Base-by-base conservation (phyloP, 2,113 vertebrate genomes). In the Scatophagus argus region DNA sequence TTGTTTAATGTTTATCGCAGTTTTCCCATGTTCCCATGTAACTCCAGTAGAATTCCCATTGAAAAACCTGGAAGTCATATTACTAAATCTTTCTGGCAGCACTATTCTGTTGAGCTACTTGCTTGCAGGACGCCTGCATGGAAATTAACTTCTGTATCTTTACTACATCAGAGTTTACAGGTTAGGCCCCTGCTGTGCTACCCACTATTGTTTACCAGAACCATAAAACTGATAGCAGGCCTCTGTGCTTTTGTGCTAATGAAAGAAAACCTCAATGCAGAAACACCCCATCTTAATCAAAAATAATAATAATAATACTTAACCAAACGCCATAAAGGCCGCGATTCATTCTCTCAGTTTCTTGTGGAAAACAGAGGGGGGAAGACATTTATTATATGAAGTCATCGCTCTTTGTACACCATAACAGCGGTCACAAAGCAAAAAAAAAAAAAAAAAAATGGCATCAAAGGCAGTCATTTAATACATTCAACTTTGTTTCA, bases 351-450 rank as follows among this genome's bases (percentile, higher is more conserved):
- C 83, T 82, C 70, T 87, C 32, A 81, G 90, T 92, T 93, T 87
- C 82, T 88, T 49, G 86, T 74, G 74, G 74, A 79, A 88, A 90
- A 88, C 85, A 91, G 86, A 88, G 79, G 65, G 79, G 82, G 89
- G 90, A 87, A 92, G 88, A 85, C 87, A 92, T 94, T 91, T 87
- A 92, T 93, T 88, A 93, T 79, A 86, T 93, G 90, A 93, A 92
- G 91, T 95, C 92, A 92, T 83, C 70, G 79, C 77, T 83, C 88
- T 93, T 88, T 91, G 84, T 86, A 55, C 58, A 61, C 80, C 31
- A 59, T 56, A 87, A 83, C 79, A 83, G 78, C 72, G 47, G 83
- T 61, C 86, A 89, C 87, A 89, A 90, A 88, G 79, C 67, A 84
- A 77, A 83, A 77, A 84, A 77, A 83, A 77, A n/a, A n/a, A n/a